Base-by-base conservation (phyloP, 2,888 invertebrate genomes). In the Pyrgus malvae region DNA sequence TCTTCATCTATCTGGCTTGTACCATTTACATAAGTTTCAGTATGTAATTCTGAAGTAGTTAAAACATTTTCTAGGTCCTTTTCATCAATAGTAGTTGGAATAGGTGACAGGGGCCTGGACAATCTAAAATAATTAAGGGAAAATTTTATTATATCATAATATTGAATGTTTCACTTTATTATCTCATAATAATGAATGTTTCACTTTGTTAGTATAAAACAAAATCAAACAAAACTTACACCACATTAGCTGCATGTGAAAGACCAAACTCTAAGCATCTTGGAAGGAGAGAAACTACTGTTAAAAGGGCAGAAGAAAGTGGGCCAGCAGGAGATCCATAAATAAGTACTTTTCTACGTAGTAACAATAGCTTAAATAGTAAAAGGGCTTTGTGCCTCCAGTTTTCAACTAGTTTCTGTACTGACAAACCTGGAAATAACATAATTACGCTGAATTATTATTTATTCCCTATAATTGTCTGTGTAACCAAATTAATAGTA, bases 321-420 rank as follows among this genome's bases (percentile, higher is more conserved):
- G 95, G 93, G 58, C 97, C 95, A 1, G 98, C 99, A 1, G 99
- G 98, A 14, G 98, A 95, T 51, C 97, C 96, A 82, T 96, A 97
- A 75, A 99, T 96, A 49, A 99, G 93, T 35, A 99, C 95, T 77
- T 96, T 93, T 66, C 95, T 94, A 74, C 99, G 97, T 56, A 99
- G 90, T 42, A 99, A 88, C 53, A 99, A 84, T 53, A 99, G 88
- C 84, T 99, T 99, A 78, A 99, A 98, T 40, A 99, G 86, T 57
- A 98, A 89, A 48, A 99, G 86, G 29, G 96, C 95, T 90, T 98
- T 98, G 78, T 99, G 98, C 59, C 96, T 94, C 93, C 98, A 99
- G 62, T 93, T 93, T 59, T 95, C 91, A 48, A 98, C 92, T 67
- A 97, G 91, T 72, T 96, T 95, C 74, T 95, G 92, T 2, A 95